Percentiles rank a stretch among this genome's conserved stretches.
These are phyloP conservation scores for Quadroppia sp. DNA, from an alignment of 2,888 invertebrate species.

Conservation along the genomic window DNA sequence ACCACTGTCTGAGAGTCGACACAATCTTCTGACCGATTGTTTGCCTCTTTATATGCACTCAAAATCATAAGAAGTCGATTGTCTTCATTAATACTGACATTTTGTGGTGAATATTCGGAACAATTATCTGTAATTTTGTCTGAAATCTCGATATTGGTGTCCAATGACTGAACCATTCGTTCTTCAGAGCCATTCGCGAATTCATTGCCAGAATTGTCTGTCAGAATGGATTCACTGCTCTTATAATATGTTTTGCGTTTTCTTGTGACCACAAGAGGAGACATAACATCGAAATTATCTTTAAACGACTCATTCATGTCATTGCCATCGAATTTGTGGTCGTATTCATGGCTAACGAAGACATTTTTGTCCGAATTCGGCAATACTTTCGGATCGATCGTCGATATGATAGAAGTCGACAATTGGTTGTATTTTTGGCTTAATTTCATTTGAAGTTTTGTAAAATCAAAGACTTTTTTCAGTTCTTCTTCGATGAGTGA, in stretches of 20 bases:
- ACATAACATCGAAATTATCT: not conserved
- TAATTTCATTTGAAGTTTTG: not conserved
- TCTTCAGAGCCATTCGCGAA: not conserved
- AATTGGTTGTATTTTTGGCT: conserved; percentile 21
- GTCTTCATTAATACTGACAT: conserved; percentile 1
- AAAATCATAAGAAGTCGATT: conserved; percentile 18
- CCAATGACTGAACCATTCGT: not conserved
- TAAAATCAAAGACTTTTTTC: conserved; percentile 28
- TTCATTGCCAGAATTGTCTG: not conserved
- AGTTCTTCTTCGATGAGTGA: conserved; percentile 19
- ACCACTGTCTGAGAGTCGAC: not conserved
- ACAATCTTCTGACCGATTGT: not conserved
- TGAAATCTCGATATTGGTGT: not conserved
- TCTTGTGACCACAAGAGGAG: conserved; percentile 19
- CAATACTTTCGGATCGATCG: conserved; percentile 2
- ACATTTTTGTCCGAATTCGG: conserved; percentile 21
- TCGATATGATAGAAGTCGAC: conserved; percentile 20
- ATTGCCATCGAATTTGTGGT: not conserved
- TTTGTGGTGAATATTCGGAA: not conserved
- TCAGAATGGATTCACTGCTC: not conserved
- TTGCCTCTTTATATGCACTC: conserved; percentile 16
- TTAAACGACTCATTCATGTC: too few species aligned
- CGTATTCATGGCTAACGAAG: not conserved
- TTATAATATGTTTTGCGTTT: not conserved
- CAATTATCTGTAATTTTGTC: not conserved